These are phyloP conservation scores for Phyto melanocephala DNA, from an alignment of 2,888 invertebrate species.

Conservation along the genomic window DNA sequence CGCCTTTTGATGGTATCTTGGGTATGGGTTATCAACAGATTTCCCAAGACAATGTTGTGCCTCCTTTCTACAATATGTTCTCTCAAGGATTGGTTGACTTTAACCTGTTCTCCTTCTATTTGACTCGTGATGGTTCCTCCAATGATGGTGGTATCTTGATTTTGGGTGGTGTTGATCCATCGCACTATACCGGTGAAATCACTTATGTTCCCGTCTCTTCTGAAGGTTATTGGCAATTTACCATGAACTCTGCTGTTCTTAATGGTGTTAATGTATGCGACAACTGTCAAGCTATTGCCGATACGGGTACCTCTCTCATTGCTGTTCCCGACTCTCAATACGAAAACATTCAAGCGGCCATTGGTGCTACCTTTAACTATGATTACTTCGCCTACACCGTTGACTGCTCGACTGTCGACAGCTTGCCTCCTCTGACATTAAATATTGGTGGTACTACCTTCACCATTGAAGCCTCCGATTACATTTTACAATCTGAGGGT, in stretches of 20 bases:
- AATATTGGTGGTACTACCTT: constrained; percentile 86
- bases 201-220: constrained; percentile 88
- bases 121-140: no score
- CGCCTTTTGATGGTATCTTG: constrained; percentile 98
- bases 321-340: constrained; percentile 91
- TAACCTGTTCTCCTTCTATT: constrained; percentile 95
- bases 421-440: constrained; percentile 88
- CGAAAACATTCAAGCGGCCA: constrained; percentile 85
- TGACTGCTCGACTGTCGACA: constrained; percentile 87
- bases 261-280: constrained; percentile 82
- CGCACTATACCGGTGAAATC: constrained; percentile 84
- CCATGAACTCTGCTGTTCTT: constrained; percentile 85
- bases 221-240: constrained; percentile 97
- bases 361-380: constrained; percentile 83
- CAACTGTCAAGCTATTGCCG: constrained; percentile 93
- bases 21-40: constrained; percentile 94
- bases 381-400: constrained; percentile 78
- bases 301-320: constrained; percentile 96
- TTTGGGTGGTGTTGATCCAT: constrained; percentile 94
- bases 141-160: no score
- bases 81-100: constrained; percentile 84
- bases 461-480: constrained; percentile 87
- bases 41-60: constrained; percentile 91
- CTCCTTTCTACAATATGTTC: constrained; percentile 95
- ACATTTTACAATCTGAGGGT: constrained; percentile 82